phyloP scores from a whole-genome alignment of 2,888 invertebrate species.

The Hirtodrosophila duncani region DNA sequence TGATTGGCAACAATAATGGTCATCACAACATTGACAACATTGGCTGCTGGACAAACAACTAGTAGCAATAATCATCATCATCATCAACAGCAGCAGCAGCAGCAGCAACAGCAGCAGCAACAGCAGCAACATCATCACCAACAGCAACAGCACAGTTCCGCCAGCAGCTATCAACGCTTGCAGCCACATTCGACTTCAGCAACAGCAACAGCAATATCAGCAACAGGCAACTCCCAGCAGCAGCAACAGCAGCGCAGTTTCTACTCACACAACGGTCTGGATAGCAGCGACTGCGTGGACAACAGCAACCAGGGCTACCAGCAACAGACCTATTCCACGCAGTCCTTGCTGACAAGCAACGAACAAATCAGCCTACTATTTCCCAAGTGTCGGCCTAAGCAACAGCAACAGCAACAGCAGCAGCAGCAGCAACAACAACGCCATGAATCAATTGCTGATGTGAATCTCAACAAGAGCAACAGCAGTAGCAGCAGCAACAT shows the following conservation, averaged over 20 bases:
- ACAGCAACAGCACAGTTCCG: slow-evolving; percentile 33
- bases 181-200: slow-evolving; percentile 36
- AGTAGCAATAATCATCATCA: slow-evolving; percentile 74
- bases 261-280: slow-evolving; percentile 43
- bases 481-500: slow-evolving; percentile 27
- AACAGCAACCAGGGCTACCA: slow-evolving; percentile 25
- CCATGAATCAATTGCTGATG: slow-evolving; percentile 40
- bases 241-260: slow-evolving; percentile 32
- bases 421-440: slow-evolving; percentile 36
- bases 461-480: slow-evolving; percentile 39
- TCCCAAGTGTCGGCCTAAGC: slow-evolving; percentile 90
- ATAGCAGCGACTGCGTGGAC: slow-evolving; percentile 27
- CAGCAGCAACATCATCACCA: slow-evolving; percentile 35
- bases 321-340: no score
- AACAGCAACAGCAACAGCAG: slow-evolving; percentile 49
- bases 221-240: slow-evolving; percentile 21
- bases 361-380: slow-evolving; percentile 91
- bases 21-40: slow-evolving; percentile 79
- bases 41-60: slow-evolving; percentile 78
- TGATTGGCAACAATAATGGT: slow-evolving; percentile 78
- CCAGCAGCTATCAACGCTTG: slow-evolving; percentile 20
- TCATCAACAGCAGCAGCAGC: slow-evolving; percentile 59
- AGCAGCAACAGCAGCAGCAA: slow-evolving; percentile 46
- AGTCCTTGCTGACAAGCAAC: slow-evolving; percentile 80
- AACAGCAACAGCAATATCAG: slow-evolving; percentile 35